Evolutionary conservation across 2,113 vertebrate genomes (phyloP).

Genomic region (Siniperca chuatsi): DNA sequence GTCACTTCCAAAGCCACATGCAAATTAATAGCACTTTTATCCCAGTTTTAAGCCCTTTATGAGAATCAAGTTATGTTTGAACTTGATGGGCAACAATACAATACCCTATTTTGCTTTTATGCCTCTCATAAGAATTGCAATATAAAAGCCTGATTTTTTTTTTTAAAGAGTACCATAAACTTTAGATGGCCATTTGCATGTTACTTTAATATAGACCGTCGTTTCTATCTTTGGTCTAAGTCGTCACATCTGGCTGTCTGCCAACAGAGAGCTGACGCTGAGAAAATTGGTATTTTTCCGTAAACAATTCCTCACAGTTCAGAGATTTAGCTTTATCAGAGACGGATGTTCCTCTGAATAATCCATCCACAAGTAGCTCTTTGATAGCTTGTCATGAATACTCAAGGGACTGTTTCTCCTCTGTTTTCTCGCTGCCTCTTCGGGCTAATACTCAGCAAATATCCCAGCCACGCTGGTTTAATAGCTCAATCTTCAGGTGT

Average conservation of each 20-base stretch:
- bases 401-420: conserved; percentile 18
- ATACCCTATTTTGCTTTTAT: not conserved
- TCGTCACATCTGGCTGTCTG: conserved; percentile 47
- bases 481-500: conserved; percentile 23
- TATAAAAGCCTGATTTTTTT: not conserved
- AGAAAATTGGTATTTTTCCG: conserved; percentile 68
- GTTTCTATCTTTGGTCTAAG: conserved; percentile 51
- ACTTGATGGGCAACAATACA: not conserved
- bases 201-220: conserved; percentile 2
- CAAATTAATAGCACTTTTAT: conserved; percentile 44
- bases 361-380: conserved; percentile 43
- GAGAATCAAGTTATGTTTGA: conserved; percentile 9
- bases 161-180: not conserved
- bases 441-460: conserved; percentile 13
- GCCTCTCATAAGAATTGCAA: not conserved
- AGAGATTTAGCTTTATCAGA: conserved; percentile 57
- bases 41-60: conserved; percentile 25
- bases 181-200: not conserved
- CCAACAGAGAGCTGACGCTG: conserved; percentile 59
- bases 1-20: conserved; percentile 38
- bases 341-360: conserved; percentile 46
- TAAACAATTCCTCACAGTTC: conserved; percentile 67
- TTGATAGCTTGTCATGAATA: conserved; percentile 35
- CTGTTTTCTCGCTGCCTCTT: conserved; percentile 15
- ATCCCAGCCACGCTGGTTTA: not conserved